These are phyloP conservation scores for Dipodomys stephensi DNA, from an alignment of 2,113 vertebrate genomes.

Conservation along the genomic window DNA sequence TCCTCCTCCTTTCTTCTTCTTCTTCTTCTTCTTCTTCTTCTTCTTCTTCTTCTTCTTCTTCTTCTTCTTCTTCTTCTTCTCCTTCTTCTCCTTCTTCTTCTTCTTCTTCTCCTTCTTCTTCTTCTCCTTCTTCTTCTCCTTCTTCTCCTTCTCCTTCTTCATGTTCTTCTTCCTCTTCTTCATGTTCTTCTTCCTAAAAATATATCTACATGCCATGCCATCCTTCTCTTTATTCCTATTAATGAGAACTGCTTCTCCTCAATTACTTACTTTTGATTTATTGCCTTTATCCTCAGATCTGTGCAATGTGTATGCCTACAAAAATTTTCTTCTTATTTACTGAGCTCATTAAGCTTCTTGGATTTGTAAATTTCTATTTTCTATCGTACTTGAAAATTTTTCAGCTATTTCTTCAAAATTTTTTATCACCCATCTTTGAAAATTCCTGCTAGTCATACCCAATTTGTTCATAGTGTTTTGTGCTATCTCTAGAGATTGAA, in stretches of 20 bases:
- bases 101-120: too few species aligned
- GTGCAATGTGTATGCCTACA: not conserved
- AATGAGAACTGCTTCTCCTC: not conserved
- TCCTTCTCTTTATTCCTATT: not conserved
- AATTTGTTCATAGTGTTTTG: not conserved
- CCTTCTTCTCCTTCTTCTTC: too few species aligned
- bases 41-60: too few species aligned
- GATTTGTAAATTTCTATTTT: not conserved
- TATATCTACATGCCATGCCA: not conserved
- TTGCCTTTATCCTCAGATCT: not conserved
- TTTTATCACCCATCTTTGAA: not conserved
- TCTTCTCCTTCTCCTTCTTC: too few species aligned
- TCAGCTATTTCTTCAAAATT: slow-evolving; percentile 2
- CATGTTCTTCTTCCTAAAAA: too few species aligned
- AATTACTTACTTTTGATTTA: not conserved
- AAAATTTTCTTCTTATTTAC: not conserved
- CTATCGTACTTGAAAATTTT: not conserved
- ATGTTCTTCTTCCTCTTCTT: too few species aligned
- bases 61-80: too few species aligned
- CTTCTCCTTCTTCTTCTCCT: too few species aligned
- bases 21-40: too few species aligned
- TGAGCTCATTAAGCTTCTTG: not conserved
- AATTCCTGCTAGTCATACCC: not conserved
- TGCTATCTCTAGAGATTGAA: not conserved
- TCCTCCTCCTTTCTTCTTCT: too few species aligned